Evolutionary conservation across 2,797 vertebrate species (phyloP).

Genomic region (Lutjanus campechanus): DNA sequence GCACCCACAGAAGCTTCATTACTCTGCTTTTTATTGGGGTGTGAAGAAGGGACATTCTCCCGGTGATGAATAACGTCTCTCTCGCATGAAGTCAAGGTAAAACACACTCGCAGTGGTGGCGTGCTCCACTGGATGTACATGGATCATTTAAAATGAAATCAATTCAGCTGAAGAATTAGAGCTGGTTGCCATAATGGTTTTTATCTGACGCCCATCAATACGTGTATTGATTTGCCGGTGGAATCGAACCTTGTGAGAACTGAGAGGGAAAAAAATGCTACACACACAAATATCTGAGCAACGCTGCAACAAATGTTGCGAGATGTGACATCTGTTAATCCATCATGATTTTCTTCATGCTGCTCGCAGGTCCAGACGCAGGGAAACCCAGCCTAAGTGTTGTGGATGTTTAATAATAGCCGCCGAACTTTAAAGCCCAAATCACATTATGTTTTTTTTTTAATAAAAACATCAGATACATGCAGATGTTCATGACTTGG

Average conservation of each 20-base stretch:
- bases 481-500: conserved; percentile 14
- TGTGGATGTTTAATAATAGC: conserved; percentile 19
- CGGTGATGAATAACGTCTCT: conserved; percentile 87
- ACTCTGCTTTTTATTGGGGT: conserved; percentile 87
- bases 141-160: conserved; percentile 87
- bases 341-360: conserved; percentile 37
- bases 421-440: not conserved
- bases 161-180: conserved; percentile 84
- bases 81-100: conserved; percentile 84
- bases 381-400: not conserved
- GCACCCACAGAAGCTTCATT: conserved; percentile 85
- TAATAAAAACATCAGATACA: not conserved
- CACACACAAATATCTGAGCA: conserved; percentile 56
- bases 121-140: conserved; percentile 75
- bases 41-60: conserved; percentile 82
- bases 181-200: conserved; percentile 81
- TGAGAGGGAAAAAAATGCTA: conserved; percentile 40
- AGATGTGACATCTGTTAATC: conserved; percentile 50
- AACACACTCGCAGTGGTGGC: conserved; percentile 75
- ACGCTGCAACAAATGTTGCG: conserved; percentile 32
- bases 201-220: conserved; percentile 82
- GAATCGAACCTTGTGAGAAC: conserved; percentile 67
- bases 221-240: conserved; percentile 71
- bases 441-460: conserved; percentile 8
- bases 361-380: not conserved